Evolutionary conservation across 2,888 invertebrate genomes (phyloP).

Genomic region (Syrista parreyssii): DNA sequence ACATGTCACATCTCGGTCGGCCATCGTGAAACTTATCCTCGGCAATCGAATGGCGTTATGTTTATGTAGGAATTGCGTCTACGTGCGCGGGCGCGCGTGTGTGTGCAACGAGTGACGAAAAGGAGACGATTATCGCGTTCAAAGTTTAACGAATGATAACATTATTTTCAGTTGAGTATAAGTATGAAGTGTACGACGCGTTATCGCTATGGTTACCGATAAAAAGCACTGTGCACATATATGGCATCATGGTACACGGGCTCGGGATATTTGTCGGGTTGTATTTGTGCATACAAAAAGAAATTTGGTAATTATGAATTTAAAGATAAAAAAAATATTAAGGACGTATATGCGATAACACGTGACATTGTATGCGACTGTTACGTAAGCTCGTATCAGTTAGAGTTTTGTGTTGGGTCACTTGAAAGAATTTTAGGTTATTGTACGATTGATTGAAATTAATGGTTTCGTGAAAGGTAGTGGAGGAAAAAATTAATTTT

Average conservation of each 20-base stretch:
- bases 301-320: not conserved
- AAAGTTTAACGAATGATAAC: slow-evolving; percentile 24
- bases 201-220: not conserved
- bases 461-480: not conserved
- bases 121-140: slow-evolving; percentile 5
- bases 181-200: not conserved
- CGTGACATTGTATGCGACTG: too few relatives aligned
- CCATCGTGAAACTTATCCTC: slow-evolving; percentile 10
- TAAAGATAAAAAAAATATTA: too few relatives aligned
- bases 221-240: not conserved
- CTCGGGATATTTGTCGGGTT: not conserved
- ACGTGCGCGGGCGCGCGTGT: not conserved
- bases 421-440: not conserved
- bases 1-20: slow-evolving; percentile 1
- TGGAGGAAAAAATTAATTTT: not conserved
- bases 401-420: not conserved
- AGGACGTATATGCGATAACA: too few relatives aligned
- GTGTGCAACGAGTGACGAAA: not conserved
- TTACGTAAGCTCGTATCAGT: not conserved
- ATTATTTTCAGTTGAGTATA: slow-evolving; percentile 17
- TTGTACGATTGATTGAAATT: not conserved
- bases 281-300: not conserved
- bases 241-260: not conserved
- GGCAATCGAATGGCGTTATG: not conserved
- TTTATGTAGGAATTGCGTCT: not conserved